Evolutionary conservation across 2,888 invertebrate genomes (phyloP), one percentile per base, ranked within the genome.

Genomic region (Leptopilina myrica): DNA sequence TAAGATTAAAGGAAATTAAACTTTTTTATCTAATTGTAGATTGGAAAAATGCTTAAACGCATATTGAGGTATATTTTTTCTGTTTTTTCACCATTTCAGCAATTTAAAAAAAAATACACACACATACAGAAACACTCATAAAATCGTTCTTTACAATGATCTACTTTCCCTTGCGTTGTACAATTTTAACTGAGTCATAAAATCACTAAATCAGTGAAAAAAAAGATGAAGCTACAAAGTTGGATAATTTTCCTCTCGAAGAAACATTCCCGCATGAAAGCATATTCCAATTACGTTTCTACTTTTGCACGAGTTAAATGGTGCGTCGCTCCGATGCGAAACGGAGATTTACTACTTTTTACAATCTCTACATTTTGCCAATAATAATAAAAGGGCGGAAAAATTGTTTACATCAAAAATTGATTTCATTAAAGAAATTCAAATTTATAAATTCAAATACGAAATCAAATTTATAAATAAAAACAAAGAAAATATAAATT

Each of bases 221-320:
- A 73, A 33, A n/a, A 56, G 20, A 26, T 53, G 11, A 26, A 69
- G 33, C 69, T 59, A 59, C 56, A 40, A 53, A 15, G 73, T 59
- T 56, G 15, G 6, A 73, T 73, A 73, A 73, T 40, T 40, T 73
- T 73, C 40, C 40, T 59, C 40, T 73, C 56, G 15, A 33, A 73
- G 40, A 53, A 33, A 56, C 56, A 73, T 56, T 33, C 73, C 43
- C 78, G 49, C 67, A 73, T 15, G 78, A 78, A 64, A 64, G 69
- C 73, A 33, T 43, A 46, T 69, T 69, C 64, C 49, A 40, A 62
- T 73, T 73, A 64, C 49, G 64, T 69, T 78, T n/a, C 40, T 49
- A 49, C 46, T 62, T 73, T 78, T 78, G 46, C 49, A 49, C 46
- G 14, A 62, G 69, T 73, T 78, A 73, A 73, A 78, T 69, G 78